A percentile compares a stretch with the other conserved stretches of the same genome.
Evolutionary conservation across 2,888 invertebrate species (phyloP).

Genomic region (Drosophila longiperda): DNA sequence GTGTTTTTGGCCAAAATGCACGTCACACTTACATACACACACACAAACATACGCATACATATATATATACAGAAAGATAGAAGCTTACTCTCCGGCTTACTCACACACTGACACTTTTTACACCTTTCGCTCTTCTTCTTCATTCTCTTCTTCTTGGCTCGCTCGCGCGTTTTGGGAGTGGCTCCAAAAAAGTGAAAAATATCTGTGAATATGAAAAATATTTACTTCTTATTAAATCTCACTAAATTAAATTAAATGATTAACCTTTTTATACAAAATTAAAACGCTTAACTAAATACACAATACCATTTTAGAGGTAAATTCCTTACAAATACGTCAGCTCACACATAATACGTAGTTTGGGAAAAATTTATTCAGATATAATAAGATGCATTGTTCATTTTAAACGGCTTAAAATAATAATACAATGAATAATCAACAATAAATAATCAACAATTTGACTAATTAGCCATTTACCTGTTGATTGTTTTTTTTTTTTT

Average conservation of each 20-base stretch:
- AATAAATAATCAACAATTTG: conserved; percentile 56
- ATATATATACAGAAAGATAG: neutral
- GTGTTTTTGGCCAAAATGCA: conserved; percentile 74
- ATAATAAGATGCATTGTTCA: conserved; percentile 44
- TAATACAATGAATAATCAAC: conserved; percentile 49
- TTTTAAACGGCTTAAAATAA: conserved; percentile 14
- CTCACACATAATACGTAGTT: conserved; percentile 30
- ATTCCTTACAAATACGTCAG: conserved; percentile 28
- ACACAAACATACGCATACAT: conserved; percentile 10
- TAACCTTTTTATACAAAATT: neutral
- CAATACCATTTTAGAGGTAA: conserved; percentile 42
- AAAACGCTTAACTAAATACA: neutral
- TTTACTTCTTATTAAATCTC: conserved; percentile 23
- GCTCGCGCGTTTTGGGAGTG: conserved; percentile 74
- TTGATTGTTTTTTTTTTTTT: conserved; percentile 49
- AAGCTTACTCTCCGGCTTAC: conserved; percentile 55
- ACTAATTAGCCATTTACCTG: conserved; percentile 66
- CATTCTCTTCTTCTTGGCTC: conserved; percentile 50
- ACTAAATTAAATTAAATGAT: conserved; percentile 10
- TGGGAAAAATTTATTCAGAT: conserved; percentile 2
- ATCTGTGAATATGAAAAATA: conserved; percentile 45
- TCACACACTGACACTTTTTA: conserved; percentile 37
- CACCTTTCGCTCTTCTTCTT: conserved; percentile 56
- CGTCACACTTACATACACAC: conserved; percentile 27
- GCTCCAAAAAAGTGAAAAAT: conserved; percentile 69